These are phyloP conservation scores for Glyptemys insculpta DNA, from an alignment of 2,797 vertebrate species.

Conservation along the genomic window DNA sequence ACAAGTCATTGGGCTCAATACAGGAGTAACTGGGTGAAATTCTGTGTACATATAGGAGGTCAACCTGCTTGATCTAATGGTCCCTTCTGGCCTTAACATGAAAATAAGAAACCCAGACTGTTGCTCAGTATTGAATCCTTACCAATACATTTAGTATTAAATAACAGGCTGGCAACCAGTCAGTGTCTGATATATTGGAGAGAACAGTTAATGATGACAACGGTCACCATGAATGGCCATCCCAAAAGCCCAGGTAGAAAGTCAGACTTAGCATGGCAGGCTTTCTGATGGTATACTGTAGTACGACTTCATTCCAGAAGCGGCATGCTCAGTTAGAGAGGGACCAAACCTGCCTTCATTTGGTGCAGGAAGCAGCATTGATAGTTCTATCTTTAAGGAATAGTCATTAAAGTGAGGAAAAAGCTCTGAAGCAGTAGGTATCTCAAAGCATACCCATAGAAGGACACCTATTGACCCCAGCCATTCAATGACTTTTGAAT, in stretches of 20 bases:
- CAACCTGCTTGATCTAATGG: neutral
- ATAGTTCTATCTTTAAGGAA: neutral
- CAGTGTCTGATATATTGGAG: accelerated
- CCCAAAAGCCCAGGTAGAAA: neutral
- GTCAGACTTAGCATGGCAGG: neutral
- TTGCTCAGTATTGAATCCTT: neutral
- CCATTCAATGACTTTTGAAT: neutral
- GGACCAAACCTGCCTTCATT: neutral
- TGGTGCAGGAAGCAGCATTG: neutral
- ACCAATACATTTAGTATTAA: neutral
- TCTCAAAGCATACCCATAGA: neutral
- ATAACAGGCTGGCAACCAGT: neutral
- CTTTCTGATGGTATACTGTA: neutral
- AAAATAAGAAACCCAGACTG: neutral
- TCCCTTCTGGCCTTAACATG: neutral
- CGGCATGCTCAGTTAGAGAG: neutral
- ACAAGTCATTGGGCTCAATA: neutral
- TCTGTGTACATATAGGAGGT: neutral
- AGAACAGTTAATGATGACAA: neutral
- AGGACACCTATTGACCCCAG: no score
- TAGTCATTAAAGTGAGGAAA: neutral
- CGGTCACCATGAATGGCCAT: neutral
- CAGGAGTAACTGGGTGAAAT: neutral
- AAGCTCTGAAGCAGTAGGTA: neutral
- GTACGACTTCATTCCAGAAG: neutral